Evolutionary conservation across 2,888 invertebrate genomes (phyloP), one percentile per base, ranked within the genome.

Genomic region (Sturmia bella): DNA sequence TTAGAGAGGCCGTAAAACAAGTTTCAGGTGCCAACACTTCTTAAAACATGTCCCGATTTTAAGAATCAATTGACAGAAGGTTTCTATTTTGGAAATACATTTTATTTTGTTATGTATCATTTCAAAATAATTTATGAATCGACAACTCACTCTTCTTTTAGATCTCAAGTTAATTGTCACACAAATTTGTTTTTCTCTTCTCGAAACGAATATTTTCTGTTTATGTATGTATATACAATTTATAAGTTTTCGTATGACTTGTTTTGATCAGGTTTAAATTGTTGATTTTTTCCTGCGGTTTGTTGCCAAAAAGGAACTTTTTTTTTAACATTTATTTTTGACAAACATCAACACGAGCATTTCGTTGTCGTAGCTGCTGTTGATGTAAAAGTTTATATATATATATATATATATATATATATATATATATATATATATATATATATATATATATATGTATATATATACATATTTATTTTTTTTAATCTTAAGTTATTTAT

Each of bases 171-270:
- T 57, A 69, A 57, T 59, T 61, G 27, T 24, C 45, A 54, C 27
- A 43, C 21, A 54, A 63, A 63, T 45, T 37, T 45, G 21, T 54
- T 73, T 61, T 45, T 15, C 21, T 41, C 27, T 57, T 41, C 27
- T 57, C 6, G 19, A 57, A 7, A 32, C 27, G 27, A 17, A 41
- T 32, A 50, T 59, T 37, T 43, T 61, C 37, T n/a, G n/a, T n/a
- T n/a, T 32, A 32, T 7, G 1, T 27, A 50, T 54, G n/a, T 21
- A 66, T 56, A 64, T 72, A 59, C 59, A 72, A 72, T 74, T 82
- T 82, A 64, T 64, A 82, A 77, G 73, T 82, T 82, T 82, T 77
- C 73, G 69, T 82, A 69, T 77, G 81, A 74, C 73, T 82, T 82
- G 77, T 82, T 82, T 77, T 77, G 77, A 77, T 77, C 77, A 77